phyloP scores from a whole-genome alignment of 2,888 invertebrate genomes.

The Athripsodes cinereus region DNA sequence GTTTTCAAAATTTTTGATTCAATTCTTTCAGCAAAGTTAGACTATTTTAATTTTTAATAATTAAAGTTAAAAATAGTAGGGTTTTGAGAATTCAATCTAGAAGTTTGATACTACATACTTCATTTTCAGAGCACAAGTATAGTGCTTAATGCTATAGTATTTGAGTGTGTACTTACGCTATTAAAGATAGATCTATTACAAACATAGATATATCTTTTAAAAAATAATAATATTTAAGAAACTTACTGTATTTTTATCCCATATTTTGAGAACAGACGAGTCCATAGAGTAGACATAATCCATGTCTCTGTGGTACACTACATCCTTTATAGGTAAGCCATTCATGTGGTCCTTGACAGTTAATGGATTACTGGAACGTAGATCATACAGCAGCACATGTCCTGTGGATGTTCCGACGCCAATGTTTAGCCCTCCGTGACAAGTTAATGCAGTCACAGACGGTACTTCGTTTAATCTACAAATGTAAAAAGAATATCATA shows the following conservation, averaged over 20 bases:
- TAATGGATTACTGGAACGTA: conserved; percentile 84
- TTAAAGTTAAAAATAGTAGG: too few species aligned
- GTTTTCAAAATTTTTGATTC: too few species aligned
- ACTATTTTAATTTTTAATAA: too few species aligned
- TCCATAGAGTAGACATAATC: conserved; percentile 88
- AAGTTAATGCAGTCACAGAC: conserved; percentile 72
- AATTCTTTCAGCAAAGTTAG: too few species aligned
- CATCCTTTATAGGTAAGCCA: conserved; percentile 80
- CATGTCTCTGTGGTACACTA: conserved; percentile 77
- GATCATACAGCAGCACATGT: conserved; percentile 90
- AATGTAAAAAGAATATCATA: conserved; percentile 22
- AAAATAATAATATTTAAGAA: too few species aligned
- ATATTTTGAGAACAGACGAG: conserved; percentile 79
- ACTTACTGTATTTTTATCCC: conserved; percentile 78
- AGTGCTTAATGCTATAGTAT: too few species aligned
- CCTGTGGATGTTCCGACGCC: conserved; percentile 94
- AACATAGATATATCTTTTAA: too few species aligned
- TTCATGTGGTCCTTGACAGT: conserved; percentile 93
- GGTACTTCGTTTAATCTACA: conserved; percentile 60
- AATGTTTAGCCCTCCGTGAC: conserved; percentile 66
- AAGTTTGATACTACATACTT: too few species aligned
- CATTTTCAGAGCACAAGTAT: too few species aligned
- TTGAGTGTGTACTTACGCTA: too few species aligned
- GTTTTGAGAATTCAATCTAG: too few species aligned
- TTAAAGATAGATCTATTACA: too few species aligned